Evolutionary conservation across 2,113 vertebrate genomes (phyloP), one percentile per base, ranked within the genome.

Genomic region (Cryptoleucopteryx plumbea): DNA sequence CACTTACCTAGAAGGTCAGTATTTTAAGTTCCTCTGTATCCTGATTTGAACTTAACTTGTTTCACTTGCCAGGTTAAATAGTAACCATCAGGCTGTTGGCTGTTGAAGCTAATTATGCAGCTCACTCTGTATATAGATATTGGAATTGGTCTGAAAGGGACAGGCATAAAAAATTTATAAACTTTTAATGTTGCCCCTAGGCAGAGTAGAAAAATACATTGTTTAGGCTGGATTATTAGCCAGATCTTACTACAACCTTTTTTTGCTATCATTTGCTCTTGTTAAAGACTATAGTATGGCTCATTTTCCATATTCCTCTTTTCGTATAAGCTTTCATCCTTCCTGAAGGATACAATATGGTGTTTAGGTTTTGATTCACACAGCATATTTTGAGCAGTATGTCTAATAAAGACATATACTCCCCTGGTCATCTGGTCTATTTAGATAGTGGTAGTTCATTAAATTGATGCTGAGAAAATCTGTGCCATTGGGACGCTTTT

Each of bases 401-500:
- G 22, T 88, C 31, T 86, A 90, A 97, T 95, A 95, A 91, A 96
- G 82, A 90, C 82, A 80, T 65, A 56, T 20, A 53, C 6, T 68
- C 27, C 91, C 29, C 20, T 4, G 7, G 45, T 90, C 18, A 11
- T 79, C 79, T 90, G 85, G 27, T 86, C 43, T 92, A 25, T 84
- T 94, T 94, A 90, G 90, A 92, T 68, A 96, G 75, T 59, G 14
- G 20, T 42, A 86, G 63, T 84, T 92, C 90, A 84, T 93, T 94
- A 93, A 92, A 88, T 27, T 82, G 71, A 66, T 81, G 56, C n/a
- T 81, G 56, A 72, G 75, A 81, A 94, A 94, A 78, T 91, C 38
- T 83, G 45, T 78, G 52, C 90, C 58, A 20, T 8, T 55, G 86
- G 86, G 90, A 86, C 31, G 20, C n/a, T 59, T 63, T 82, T 83